Percentiles rank a stretch among this genome's conserved stretches.
Conservation (phyloP, 2,797 vertebrate genomes). For the Chelmon rostratus region DNA sequence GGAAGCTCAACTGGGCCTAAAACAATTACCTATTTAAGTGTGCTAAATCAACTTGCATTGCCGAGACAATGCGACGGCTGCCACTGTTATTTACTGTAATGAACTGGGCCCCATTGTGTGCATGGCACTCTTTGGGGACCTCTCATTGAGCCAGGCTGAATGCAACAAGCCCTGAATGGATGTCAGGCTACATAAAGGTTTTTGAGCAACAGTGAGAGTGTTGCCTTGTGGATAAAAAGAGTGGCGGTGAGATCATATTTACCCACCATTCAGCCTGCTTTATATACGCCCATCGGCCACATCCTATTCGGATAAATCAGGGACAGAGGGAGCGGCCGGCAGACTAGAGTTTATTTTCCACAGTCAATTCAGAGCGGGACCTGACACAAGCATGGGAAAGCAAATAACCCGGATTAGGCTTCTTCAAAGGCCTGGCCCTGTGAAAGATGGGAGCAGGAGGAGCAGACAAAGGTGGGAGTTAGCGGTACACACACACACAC, state of each 20-base stretch:
- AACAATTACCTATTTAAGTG: slow-evolving; percentile 78
- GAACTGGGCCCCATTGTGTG: slow-evolving; percentile 78
- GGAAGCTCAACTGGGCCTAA: slow-evolving; percentile 70
- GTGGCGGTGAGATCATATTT: slow-evolving; percentile 86
- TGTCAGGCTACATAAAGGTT: slow-evolving; percentile 83
- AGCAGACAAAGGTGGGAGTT: slow-evolving; percentile 80
- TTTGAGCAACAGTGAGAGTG: slow-evolving; percentile 81
- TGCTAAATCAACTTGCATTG: slow-evolving; percentile 74
- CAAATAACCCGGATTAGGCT: slow-evolving; percentile 86
- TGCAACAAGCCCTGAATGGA: slow-evolving; percentile 80
- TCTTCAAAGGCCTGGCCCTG: slow-evolving; percentile 82
- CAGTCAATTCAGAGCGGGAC: slow-evolving; percentile 81
- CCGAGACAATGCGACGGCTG: slow-evolving; percentile 78
- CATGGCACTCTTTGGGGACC: slow-evolving; percentile 72
- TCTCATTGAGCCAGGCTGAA: slow-evolving; percentile 78
- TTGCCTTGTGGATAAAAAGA: slow-evolving; percentile 82
- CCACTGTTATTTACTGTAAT: slow-evolving; percentile 84
- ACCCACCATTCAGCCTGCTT: slow-evolving; percentile 82
- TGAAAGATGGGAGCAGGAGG: slow-evolving; percentile 81
- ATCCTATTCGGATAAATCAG: slow-evolving; percentile 85
- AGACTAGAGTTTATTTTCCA: slow-evolving; percentile 79
- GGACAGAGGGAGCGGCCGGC: slow-evolving; percentile 75
- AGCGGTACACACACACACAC: slow-evolving; percentile 35
- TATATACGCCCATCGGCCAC: slow-evolving; percentile 83
- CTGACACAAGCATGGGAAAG: slow-evolving; percentile 87